A percentile compares a stretch with the other conserved stretches of the same genome.
These are phyloP conservation scores for Liodrosophila aerea DNA, from an alignment of 2,888 invertebrate genomes.

Conservation along the genomic window DNA sequence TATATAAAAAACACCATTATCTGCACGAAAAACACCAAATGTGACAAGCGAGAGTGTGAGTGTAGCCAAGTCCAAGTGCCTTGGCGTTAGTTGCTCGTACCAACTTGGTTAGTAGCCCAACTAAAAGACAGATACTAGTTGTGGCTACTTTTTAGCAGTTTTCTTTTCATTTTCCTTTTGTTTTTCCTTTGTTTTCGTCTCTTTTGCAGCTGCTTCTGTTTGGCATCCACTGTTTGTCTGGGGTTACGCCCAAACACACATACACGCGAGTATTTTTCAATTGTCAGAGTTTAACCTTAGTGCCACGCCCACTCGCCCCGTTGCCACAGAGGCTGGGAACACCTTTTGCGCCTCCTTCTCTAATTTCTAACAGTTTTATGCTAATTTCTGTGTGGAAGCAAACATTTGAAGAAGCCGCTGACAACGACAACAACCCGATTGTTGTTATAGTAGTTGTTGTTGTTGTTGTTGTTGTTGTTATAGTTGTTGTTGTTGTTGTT, in stretches of 20 bases:
- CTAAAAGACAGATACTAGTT: no score
- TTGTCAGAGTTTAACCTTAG: conserved; percentile 32
- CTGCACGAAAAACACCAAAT: no score
- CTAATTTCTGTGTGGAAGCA: conserved; percentile 53
- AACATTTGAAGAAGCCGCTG: conserved; percentile 56
- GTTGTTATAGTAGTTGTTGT: conserved; percentile 8
- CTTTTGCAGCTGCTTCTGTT: not conserved
- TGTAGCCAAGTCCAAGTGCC: no score
- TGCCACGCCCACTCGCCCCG: not conserved
- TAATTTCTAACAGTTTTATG: conserved; percentile 72
- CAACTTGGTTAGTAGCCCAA: no score
- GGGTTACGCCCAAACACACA: conserved; percentile 22
- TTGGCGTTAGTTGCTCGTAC: no score
- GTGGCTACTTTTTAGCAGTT: not conserved
- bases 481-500: conserved; percentile 28
- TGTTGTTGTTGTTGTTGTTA: conserved; percentile 13
- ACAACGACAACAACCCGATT: conserved; percentile 22
- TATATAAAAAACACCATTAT: no score
- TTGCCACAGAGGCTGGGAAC: conserved; percentile 8
- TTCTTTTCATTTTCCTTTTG: not conserved
- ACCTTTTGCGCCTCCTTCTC: conserved; percentile 25
- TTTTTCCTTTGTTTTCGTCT: no score
- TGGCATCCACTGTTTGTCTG: conserved; percentile 1
- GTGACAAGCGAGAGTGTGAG: no score
- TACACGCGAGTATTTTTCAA: conserved; percentile 52